These are phyloP conservation scores for Lontra canadensis DNA, from an alignment of 2,113 vertebrate species.

Conservation along the genomic window DNA sequence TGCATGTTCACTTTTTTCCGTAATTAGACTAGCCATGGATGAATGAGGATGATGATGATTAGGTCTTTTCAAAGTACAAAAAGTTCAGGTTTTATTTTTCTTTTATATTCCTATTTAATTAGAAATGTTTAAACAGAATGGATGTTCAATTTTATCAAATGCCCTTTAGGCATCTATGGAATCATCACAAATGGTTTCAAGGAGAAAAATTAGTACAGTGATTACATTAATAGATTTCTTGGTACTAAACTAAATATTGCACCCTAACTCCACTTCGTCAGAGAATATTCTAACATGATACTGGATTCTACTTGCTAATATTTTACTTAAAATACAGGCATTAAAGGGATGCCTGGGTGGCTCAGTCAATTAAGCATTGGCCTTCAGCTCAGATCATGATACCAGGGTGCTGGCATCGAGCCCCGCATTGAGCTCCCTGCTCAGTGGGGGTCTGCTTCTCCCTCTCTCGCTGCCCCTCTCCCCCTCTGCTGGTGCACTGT, in stretches of 20 bases:
- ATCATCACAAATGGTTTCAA: background rate
- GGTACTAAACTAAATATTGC: background rate
- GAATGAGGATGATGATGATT: background rate
- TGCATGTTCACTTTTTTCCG: background rate
- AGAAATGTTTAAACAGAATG: conserved; percentile 22
- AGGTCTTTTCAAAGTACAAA: background rate
- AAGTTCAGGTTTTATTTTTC: background rate
- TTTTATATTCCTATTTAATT: background rate
- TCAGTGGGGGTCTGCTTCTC: too few species aligned
- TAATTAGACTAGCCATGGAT: background rate
- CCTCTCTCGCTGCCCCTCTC: too few species aligned
- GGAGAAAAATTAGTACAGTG: background rate
- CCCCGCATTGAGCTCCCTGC: too few species aligned
- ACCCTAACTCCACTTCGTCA: background rate
- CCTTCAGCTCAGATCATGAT: too few species aligned
- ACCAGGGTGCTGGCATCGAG: too few species aligned
- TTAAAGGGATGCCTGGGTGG: background rate
- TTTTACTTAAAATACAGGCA: conserved; percentile 30
- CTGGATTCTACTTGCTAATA: background rate
- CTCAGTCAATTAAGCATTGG: too few species aligned
- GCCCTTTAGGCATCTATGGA: background rate
- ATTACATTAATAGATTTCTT: background rate
- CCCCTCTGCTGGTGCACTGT: too few species aligned
- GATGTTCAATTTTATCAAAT: conserved; percentile 21
- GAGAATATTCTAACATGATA: background rate